Percentiles rank a stretch among this genome's conserved stretches.
These are phyloP conservation scores for Neogale vison DNA, from an alignment of 2,113 vertebrate species.

Conservation along the genomic window DNA sequence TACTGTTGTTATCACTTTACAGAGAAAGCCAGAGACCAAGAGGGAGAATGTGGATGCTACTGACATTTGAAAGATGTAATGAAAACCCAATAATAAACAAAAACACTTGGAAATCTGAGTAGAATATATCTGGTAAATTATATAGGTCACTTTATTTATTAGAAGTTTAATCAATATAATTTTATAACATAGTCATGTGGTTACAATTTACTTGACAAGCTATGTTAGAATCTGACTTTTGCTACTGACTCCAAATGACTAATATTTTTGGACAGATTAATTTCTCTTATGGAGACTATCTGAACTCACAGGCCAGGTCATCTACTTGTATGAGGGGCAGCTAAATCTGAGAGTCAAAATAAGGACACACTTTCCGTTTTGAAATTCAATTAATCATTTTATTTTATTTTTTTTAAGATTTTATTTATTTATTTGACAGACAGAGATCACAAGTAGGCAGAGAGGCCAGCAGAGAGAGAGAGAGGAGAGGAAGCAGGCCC, in stretches of 20 bases:
- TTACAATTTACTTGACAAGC: background rate
- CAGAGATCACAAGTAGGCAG: no score
- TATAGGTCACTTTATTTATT: background rate
- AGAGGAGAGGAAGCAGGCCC: no score
- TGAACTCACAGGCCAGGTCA: background rate
- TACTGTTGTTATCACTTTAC: background rate
- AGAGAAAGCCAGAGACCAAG: background rate
- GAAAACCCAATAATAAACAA: background rate
- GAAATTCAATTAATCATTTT: background rate
- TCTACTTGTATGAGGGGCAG: background rate
- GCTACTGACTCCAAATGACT: background rate
- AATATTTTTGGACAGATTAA: slow-evolving; percentile 15
- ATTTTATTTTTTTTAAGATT: no score
- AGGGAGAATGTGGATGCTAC: background rate
- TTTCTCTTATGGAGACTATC: background rate
- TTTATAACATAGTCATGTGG: background rate
- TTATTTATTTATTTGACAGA: no score
- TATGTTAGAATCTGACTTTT: background rate
- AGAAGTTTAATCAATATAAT: background rate
- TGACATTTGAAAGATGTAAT: background rate
- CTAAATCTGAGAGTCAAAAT: background rate
- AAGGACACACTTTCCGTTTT: background rate
- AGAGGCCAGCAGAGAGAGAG: no score
- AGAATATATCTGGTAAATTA: background rate
- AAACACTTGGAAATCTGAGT: background rate